Evolutionary conservation across 1,140 invertebrate genomes (phyloP), one percentile per base, ranked within the genome.

Genomic region (Dinothrombium tinctorium): DNA sequence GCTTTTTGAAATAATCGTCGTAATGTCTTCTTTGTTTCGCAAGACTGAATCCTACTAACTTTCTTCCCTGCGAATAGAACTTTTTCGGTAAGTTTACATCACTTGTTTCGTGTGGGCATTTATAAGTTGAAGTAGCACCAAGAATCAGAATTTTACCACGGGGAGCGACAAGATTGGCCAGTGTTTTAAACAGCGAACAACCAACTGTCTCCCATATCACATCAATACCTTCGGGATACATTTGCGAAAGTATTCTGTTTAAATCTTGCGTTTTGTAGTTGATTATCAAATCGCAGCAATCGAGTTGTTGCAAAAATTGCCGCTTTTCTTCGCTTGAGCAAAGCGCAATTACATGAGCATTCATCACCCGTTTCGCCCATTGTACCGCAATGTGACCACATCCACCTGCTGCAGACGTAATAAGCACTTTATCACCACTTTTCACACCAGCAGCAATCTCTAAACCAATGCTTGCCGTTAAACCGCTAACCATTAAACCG

Each of bases 351-450:
- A 59, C 57, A 50, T 59, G 55, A 48, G 55, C 57, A 8, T 56
- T 56, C 19, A 50, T 49, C n/a, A n/a, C n/a, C 33, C 48, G 37
- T 33, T 58, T 58, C 7, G 56, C 56, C 50, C 49, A 53, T 43
- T 59, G 58, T 17, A 59, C 57, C 37, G 11, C 11, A 15, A 11
- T 12, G 9, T 36, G 52, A 43, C 35, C 38, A 40, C 9, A 23
- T 28, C 57, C 57, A 47, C 58, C 51, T 17, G 57, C 57, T 24
- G 57, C 57, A 51, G 57, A 55, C 42, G 56, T 57, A 0, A 59
- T 45, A 17, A 59, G 43, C 2, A 59, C 57, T 19, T 47, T 59
- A 25, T 59, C 51, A 29, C 29, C 19, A 19, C 19, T 29, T 26
- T 33, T 53, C 46, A 56, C 55, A 51, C 52, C 56, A n/a, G 32